These are phyloP conservation scores for Brachionus plicatilis DNA, from an alignment of 1,140 invertebrate genomes.

Conservation along the genomic window DNA sequence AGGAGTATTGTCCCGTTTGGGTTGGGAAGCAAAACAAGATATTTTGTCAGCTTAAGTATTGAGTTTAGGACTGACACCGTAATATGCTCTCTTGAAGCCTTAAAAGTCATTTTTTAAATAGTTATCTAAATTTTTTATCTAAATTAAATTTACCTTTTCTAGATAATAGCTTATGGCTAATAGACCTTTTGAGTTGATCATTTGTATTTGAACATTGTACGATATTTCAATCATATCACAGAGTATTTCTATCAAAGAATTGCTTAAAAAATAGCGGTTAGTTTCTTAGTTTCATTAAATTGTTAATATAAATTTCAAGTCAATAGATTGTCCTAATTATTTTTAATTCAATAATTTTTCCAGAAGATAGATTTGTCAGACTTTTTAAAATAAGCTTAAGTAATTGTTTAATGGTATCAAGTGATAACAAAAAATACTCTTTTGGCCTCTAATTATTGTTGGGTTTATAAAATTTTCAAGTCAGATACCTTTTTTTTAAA, in stretches of 20 bases:
- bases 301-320: not conserved
- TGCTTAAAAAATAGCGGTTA: slow-evolving; percentile 63
- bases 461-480: too few relatives aligned
- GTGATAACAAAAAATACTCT: too few relatives aligned
- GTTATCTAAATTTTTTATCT: not conserved
- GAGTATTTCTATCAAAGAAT: slow-evolving; percentile 90
- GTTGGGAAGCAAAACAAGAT: slow-evolving; percentile 84
- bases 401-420: too few relatives aligned
- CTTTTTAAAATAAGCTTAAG: too few relatives aligned
- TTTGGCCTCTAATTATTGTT: too few relatives aligned
- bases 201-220: slow-evolving; percentile 93
- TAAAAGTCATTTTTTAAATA: not conserved
- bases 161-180: slow-evolving; percentile 94
- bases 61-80: slow-evolving; percentile 84
- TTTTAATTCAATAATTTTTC: not conserved
- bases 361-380: too few relatives aligned
- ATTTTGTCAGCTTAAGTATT: slow-evolving; percentile 89
- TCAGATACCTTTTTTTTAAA: too few relatives aligned
- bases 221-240: slow-evolving; percentile 93
- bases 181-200: slow-evolving; percentile 95
- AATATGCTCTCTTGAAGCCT: slow-evolving; percentile 81
- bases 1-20: slow-evolving; percentile 85
- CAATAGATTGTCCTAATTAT: not conserved
- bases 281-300: not conserved
- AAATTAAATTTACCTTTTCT: slow-evolving; percentile 62